Evolutionary conservation across 2,113 vertebrate genomes (phyloP).

Genomic region (Brienomyrus longianalis): DNA sequence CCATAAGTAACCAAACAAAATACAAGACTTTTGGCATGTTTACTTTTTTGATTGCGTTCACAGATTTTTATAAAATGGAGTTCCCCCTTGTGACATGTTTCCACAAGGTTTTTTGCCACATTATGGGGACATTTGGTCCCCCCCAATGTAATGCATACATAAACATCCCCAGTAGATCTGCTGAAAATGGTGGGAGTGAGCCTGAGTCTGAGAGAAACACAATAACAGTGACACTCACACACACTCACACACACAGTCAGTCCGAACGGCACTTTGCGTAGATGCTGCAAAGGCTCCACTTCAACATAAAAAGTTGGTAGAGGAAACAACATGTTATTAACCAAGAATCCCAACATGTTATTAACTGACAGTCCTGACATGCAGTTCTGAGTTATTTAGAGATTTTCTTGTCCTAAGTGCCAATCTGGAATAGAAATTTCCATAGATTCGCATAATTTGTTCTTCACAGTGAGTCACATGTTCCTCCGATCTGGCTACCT

Average conservation of each 20-base stretch:
- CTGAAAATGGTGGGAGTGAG: not conserved
- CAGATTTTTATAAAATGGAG: not conserved
- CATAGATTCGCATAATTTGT: constrained; percentile 7
- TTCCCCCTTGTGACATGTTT: not conserved
- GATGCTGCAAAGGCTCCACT: not conserved
- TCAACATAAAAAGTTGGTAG: not conserved
- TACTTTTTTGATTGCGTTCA: not conserved
- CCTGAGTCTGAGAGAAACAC: not conserved
- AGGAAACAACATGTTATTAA: constrained; percentile 5
- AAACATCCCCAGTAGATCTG: not conserved
- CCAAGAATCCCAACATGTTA: constrained; percentile 5
- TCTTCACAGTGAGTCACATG: constrained; percentile 15
- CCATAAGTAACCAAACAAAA: not conserved
- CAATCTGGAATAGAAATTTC: constrained; percentile 8
- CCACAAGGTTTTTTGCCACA: not conserved
- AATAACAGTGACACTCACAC: not conserved
- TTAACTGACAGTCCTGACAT: not conserved
- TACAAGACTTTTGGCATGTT: not conserved
- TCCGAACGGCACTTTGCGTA: not conserved
- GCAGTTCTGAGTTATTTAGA: not conserved
- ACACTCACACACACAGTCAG: not conserved
- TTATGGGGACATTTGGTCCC: not conserved
- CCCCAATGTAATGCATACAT: not conserved
- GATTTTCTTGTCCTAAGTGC: not conserved
- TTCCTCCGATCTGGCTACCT: not conserved